These are phyloP conservation scores for Theocolax elegans DNA, from an alignment of 1,140 invertebrate genomes.

Conservation along the genomic window DNA sequence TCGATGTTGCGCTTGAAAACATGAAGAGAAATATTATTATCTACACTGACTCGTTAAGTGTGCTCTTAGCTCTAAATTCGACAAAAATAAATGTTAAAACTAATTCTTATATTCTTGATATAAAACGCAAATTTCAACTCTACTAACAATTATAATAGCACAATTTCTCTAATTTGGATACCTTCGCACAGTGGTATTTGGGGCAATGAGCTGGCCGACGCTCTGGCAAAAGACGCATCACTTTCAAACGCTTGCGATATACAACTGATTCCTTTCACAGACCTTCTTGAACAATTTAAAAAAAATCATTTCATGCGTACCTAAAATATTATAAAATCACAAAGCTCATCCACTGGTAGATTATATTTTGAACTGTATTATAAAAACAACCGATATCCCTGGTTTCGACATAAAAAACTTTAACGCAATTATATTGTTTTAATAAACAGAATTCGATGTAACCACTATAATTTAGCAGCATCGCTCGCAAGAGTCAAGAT, in stretches of 20 bases:
- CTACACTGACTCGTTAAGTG: constrained; percentile 16
- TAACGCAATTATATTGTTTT: neutral
- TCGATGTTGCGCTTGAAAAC: constrained; percentile 2
- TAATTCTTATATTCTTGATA: constrained; percentile 1
- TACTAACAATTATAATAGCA: neutral
- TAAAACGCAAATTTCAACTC: constrained; percentile 3
- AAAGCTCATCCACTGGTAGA: neutral
- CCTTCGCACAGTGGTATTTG: neutral
- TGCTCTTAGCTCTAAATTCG: neutral
- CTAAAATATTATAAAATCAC: neutral
- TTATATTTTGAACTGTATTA: neutral
- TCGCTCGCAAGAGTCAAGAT: too few species aligned
- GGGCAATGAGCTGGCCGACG: neutral
- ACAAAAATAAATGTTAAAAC: neutral
- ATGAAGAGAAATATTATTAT: neutral
- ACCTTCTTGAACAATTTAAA: neutral
- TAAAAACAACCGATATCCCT: neutral
- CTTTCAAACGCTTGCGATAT: neutral
- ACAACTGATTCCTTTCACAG: neutral
- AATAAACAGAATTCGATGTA: neutral
- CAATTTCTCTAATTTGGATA: neutral
- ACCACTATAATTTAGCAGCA: neutral
- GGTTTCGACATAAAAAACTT: neutral
- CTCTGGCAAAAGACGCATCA: neutral
- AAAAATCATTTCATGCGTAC: neutral